Base-by-base conservation (phyloP, 2,888 invertebrate species). In the Andrena hattorfiana region DNA sequence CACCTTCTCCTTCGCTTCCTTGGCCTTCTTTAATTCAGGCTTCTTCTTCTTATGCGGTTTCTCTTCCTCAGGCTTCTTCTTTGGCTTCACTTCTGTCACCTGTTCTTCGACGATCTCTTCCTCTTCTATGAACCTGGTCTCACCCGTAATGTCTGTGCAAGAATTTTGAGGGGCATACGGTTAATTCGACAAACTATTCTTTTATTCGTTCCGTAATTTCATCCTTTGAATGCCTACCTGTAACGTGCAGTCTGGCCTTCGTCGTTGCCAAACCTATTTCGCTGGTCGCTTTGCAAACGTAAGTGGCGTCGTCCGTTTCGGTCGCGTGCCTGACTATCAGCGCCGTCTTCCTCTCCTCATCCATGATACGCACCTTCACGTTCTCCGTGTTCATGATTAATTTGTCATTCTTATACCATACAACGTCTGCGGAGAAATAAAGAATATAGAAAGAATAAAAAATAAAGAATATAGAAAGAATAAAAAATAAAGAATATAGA, bases 401-500 rank as follows among this genome's bases (percentile, higher is more conserved):
- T 94, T 97, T 97, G 92, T 97, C 97, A 92, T 98, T 96, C 94
- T 96, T 97, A 94, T 97, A 98, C 98, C 98, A 98, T 91, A 97
- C 96, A 86, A 98, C 96, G 95, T 97, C 98, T 97, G 94, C 69
- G 95, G 94, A 77, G 60, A 23, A 30, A 67, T 64, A 51, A 42
- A 2, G 30, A 23, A 35, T 6, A 13, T 49, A 62, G 8, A 42
- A 32, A 68, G 30, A 30, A 16, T 20, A 67, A 42, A 26, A 48
- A 16, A 35, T 10, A 10, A 26, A 56, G 8, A 51, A 20, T 51
- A 20, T 20, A 7, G 20, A 20, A 51, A 51, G 20, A 51, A 20
- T 16, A 51, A 49, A 49, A 49, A 8, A 8, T 35, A 35, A 35
- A 35, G 10, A 35, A 35, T 35, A 13, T 35, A 35, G 35, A 10